Percentiles rank a stretch among this genome's conserved stretches.
Evolutionary conservation across 2,113 vertebrate species (phyloP).

Genomic region (Petroica traversi): DNA sequence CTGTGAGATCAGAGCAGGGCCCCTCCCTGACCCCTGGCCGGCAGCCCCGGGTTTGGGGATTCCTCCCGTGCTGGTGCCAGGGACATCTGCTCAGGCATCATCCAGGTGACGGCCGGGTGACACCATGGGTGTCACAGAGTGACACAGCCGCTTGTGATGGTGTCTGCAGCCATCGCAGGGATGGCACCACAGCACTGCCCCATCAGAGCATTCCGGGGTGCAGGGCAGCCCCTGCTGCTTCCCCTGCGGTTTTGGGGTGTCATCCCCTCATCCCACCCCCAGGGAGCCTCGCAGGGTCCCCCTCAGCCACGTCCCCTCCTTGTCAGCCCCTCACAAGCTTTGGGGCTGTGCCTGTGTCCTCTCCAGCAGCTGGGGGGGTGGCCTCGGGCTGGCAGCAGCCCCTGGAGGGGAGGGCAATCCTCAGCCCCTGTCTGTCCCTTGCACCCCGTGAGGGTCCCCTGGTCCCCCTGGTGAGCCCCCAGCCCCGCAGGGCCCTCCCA

Average conservation of each 20-base stretch:
- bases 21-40: rapidly evolving
- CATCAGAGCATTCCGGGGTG: rapidly evolving
- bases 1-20: rapidly evolving
- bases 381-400: not conserved
- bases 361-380: not conserved
- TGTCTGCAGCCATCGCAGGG: not conserved
- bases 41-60: not conserved
- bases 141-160: no score
- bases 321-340: not conserved
- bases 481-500: not conserved
- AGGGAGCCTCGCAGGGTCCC: not conserved
- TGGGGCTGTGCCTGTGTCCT: not conserved
- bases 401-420: no score
- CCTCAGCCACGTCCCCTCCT: rapidly evolving
- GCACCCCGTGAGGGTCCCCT: not conserved
- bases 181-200: rapidly evolving
- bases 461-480: not conserved
- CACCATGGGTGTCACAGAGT: not conserved
- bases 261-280: no score
- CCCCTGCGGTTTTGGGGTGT: not conserved
- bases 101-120: not conserved
- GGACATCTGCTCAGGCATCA: not conserved
- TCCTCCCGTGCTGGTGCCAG: rapidly evolving
- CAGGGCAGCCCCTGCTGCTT: not conserved
- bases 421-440: not conserved